A percentile compares a stretch with the other conserved stretches of the same genome.
These are phyloP conservation scores for Microplitis deprimator DNA, from an alignment of 2,888 invertebrate species.

Conservation along the genomic window DNA sequence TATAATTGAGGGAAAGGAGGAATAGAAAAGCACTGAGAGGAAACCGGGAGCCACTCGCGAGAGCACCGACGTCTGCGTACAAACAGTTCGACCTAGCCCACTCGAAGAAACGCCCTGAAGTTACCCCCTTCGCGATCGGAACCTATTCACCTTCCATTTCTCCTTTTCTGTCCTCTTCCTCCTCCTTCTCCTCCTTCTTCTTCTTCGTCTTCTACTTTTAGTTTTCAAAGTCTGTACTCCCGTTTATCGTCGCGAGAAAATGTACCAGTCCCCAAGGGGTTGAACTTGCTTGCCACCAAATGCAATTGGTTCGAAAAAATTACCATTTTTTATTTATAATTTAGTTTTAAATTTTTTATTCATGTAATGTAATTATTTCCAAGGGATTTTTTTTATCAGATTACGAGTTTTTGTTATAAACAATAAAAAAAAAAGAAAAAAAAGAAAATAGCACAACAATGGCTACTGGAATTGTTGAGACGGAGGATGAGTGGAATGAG, in stretches of 20 bases:
- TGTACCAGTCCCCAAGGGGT: slow-evolving; percentile 35
- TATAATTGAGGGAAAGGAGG: neutral
- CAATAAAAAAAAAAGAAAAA: neutral
- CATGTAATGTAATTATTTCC: neutral
- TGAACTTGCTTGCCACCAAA: neutral
- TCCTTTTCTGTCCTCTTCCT: slow-evolving; percentile 12
- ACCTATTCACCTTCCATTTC: neutral
- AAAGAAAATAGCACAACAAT: slow-evolving; percentile 4
- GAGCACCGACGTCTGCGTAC: slow-evolving; percentile 63
- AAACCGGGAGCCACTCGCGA: slow-evolving; percentile 28
- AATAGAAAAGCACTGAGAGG: slow-evolving; percentile 27
- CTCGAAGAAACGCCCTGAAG: slow-evolving; percentile 53
- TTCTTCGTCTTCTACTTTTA: neutral
- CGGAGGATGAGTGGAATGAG: neutral
- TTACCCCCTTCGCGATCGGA: slow-evolving; percentile 51
- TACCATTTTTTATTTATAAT: neutral
- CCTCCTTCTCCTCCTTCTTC: neutral
- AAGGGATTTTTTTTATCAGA: neutral
- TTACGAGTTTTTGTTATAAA: neutral
- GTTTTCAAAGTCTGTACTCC: neutral
- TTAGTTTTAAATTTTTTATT: neutral
- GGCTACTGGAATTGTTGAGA: slow-evolving; percentile 23
- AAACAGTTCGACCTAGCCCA: slow-evolving; percentile 53
- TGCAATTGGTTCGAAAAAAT: neutral
- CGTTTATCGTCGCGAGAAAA: slow-evolving; percentile 49